phyloP scores from a whole-genome alignment of 1,140 invertebrate species.

The Piezodorus guildinii region DNA sequence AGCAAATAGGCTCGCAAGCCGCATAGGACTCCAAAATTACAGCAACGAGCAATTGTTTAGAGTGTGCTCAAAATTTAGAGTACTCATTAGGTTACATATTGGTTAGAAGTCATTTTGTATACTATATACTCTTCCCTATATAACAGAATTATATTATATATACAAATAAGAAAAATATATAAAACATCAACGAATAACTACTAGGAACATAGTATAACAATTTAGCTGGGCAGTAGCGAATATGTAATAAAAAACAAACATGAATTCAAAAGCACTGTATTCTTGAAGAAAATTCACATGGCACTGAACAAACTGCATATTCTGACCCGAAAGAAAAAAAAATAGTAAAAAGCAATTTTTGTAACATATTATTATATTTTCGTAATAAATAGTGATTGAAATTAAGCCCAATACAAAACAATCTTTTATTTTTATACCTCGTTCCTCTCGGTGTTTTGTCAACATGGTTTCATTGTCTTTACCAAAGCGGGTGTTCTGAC shows the following conservation, averaged over 20 bases:
- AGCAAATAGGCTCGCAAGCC: constrained; percentile 13
- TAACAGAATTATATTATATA: constrained; percentile 19
- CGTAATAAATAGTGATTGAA: constrained; percentile 27
- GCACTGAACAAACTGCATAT: constrained; percentile 23
- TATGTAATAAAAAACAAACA: constrained; percentile 15
- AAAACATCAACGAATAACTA: constrained; percentile 16
- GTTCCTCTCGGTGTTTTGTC: too few relatives aligned
- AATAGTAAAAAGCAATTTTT: constrained; percentile 26
- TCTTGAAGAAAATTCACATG: constrained; percentile 17
- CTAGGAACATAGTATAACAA: constrained; percentile 8
- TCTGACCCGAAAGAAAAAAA: constrained; percentile 22
- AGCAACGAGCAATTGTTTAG: constrained; percentile 23
- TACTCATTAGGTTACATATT: constrained; percentile 11
- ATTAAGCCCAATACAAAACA: constrained; percentile 13
- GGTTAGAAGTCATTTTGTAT: constrained; percentile 22
- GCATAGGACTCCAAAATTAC: constrained; percentile 20
- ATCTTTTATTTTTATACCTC: too few relatives aligned
- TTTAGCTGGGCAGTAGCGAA: constrained; percentile 21
- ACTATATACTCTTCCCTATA: constrained; percentile 23
- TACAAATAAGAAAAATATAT: constrained; percentile 13
- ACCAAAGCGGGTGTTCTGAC: too few relatives aligned
- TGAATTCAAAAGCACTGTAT: constrained; percentile 17
- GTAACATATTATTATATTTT: constrained; percentile 30
- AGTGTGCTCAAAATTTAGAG: constrained; percentile 22
- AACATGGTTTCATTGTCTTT: too few relatives aligned